These are phyloP conservation scores for Phyllotis vaccarum DNA, from an alignment of 2,797 vertebrate species.

Conservation along the genomic window DNA sequence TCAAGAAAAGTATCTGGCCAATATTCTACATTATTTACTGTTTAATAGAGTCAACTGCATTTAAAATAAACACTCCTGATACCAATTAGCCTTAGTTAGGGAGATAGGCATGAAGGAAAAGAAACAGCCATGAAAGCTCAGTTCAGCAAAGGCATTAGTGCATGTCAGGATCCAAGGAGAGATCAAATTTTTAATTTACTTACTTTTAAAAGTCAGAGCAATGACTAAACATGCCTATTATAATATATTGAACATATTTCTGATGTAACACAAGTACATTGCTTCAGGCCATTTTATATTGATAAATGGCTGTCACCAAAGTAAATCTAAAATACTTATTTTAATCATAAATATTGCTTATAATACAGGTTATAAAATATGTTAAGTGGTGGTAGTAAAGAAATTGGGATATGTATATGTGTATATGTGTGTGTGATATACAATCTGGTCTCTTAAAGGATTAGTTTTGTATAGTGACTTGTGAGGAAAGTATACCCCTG, in stretches of 20 bases:
- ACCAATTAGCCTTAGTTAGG: background rate
- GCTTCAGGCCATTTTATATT: background rate
- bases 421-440: background rate
- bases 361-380: slow-evolving; percentile 20
- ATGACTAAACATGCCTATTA: background rate
- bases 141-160: background rate
- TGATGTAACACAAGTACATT: slow-evolving; percentile 7
- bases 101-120: slow-evolving; percentile 12
- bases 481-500: slow-evolving; percentile 5
- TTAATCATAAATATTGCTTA: background rate
- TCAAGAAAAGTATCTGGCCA: slow-evolving; percentile 10
- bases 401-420: background rate
- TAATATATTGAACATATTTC: slow-evolving; percentile 25
- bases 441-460: slow-evolving; percentile 52
- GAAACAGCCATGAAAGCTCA: background rate
- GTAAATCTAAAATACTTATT: background rate
- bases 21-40: slow-evolving; percentile 1
- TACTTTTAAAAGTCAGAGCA: background rate
- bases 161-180: background rate
- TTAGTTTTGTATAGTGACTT: slow-evolving; percentile 60
- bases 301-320: background rate
- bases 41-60: background rate
- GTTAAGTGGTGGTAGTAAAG: background rate
- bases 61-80: slow-evolving; percentile 54
- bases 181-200: background rate